Conservation (phyloP, 1,140 invertebrate genomes). For the Hyles vespertilio region DNA sequence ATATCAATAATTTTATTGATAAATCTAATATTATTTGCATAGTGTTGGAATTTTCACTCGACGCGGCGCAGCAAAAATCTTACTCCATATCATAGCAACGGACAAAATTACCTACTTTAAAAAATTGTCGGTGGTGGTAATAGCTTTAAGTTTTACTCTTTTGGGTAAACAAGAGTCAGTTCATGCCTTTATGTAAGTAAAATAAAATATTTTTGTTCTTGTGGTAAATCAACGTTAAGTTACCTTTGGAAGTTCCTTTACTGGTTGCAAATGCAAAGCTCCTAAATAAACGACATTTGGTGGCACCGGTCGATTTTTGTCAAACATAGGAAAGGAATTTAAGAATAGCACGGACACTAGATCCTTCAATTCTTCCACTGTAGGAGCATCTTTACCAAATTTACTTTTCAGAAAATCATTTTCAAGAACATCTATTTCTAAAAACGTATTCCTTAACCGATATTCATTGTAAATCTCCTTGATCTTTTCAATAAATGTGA, state of each 20-base stretch:
- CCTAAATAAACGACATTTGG: not conserved
- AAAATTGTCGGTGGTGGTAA: no score
- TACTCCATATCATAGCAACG: no score
- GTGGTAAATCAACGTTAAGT: not conserved
- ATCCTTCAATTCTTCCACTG: not conserved
- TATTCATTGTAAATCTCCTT: constrained; percentile 2
- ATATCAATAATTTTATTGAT: no score
- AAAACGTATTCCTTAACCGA: not conserved
- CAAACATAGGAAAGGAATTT: not conserved
- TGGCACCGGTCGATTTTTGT: not conserved
- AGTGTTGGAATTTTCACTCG: no score
- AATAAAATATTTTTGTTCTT: no score
- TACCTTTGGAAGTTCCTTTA: not conserved
- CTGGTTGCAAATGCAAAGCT: not conserved
- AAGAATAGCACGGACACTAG: not conserved
- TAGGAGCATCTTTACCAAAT: not conserved
- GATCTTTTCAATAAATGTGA: not conserved
- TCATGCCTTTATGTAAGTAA: no score
- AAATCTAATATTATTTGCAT: no score
- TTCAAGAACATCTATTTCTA: not conserved
- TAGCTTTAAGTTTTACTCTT: no score
- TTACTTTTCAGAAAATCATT: not conserved
- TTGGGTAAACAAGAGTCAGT: no score
- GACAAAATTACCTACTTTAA: no score
- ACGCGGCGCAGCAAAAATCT: no score